These are phyloP conservation scores for Myotis vivesi DNA, from an alignment of 2,797 vertebrate species.

Conservation along the genomic window DNA sequence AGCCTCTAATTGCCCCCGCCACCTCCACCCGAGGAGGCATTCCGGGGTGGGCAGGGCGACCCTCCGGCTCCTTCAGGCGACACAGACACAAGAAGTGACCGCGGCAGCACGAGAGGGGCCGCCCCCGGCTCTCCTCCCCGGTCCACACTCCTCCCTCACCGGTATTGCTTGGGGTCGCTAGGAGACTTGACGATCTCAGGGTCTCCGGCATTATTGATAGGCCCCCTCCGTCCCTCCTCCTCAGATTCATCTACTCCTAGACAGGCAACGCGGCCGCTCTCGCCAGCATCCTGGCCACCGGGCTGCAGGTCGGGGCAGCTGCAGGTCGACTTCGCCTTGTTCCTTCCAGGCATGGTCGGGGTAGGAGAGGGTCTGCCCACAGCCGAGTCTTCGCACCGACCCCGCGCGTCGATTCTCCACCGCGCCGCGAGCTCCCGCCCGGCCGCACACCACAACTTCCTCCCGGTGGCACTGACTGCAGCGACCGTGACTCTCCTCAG, in stretches of 20 bases:
- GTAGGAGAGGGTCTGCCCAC: slow-evolving; percentile 53
- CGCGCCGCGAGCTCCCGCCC: slow-evolving; percentile 46
- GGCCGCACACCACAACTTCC: slow-evolving; percentile 72
- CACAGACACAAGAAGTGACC: neutral
- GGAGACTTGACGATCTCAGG: slow-evolving; percentile 91
- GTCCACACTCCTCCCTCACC: slow-evolving; percentile 83
- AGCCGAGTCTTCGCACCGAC: slow-evolving; percentile 58
- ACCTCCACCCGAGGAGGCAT: slow-evolving; percentile 6
- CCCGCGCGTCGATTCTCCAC: slow-evolving; percentile 51
- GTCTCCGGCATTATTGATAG: slow-evolving; percentile 84
- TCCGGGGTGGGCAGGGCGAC: neutral
- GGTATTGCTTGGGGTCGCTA: slow-evolving; percentile 96
- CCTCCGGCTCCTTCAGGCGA: slow-evolving; percentile 34
- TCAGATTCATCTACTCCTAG: slow-evolving; percentile 75
- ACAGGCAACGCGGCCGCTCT: slow-evolving; percentile 79
- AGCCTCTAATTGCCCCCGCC: neutral
- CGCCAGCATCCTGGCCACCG: slow-evolving; percentile 80
- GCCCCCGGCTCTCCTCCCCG: slow-evolving; percentile 20
- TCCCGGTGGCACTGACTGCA: slow-evolving; percentile 62
- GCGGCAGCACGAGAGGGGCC: slow-evolving; percentile 1
- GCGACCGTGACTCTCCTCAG: slow-evolving; percentile 66
- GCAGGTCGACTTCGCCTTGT: slow-evolving; percentile 83
- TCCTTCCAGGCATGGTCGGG: slow-evolving; percentile 87
- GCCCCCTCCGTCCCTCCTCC: slow-evolving; percentile 72
- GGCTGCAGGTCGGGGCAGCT: slow-evolving; percentile 70